Conservation (phyloP, 2,797 vertebrate species). For the Agapornis canus region DNA sequence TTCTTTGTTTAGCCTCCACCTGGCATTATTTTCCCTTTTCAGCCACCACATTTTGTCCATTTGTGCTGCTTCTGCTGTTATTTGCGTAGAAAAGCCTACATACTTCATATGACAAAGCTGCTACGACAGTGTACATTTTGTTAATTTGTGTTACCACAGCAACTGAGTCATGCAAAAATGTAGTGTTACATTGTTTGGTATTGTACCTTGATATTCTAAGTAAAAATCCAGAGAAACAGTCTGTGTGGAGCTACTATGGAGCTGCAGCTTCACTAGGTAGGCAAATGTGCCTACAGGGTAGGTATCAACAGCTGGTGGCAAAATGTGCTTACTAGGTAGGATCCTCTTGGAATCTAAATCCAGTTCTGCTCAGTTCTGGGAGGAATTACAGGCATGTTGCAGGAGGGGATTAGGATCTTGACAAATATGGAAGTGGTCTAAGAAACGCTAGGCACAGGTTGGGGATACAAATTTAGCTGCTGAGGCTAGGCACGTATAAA, state of each 20-base stretch:
- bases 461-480: background rate
- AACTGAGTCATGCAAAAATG: constrained; percentile 2
- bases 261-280: background rate
- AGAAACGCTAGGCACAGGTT: background rate
- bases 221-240: background rate
- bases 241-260: background rate
- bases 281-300: rapidly evolving
- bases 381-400: background rate
- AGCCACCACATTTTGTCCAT: background rate
- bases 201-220: background rate
- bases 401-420: background rate
- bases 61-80: background rate
- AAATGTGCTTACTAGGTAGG: background rate
- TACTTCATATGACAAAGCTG: background rate
- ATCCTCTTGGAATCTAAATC: background rate
- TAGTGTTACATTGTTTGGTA: background rate
- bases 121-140: background rate
- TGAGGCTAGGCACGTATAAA: background rate
- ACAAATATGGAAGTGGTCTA: background rate
- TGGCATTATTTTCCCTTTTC: background rate
- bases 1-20: background rate
- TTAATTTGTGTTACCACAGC: constrained; percentile 51
- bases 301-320: background rate
- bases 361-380: background rate
- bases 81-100: background rate